phyloP scores from a whole-genome alignment of 2,888 invertebrate species.

The Hirtodrosophila cameraria region DNA sequence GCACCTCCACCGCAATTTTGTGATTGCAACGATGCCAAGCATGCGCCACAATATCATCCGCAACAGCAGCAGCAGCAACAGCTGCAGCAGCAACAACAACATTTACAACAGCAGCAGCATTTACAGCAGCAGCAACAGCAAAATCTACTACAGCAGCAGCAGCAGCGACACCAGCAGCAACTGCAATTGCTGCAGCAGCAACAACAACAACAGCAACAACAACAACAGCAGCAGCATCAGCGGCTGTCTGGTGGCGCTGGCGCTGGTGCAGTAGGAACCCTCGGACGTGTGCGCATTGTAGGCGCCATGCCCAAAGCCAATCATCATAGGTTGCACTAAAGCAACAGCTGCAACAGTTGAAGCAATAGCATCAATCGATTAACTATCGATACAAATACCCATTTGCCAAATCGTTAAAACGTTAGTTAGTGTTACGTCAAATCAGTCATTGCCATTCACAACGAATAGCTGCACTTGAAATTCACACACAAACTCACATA shows the following conservation, averaged over 20 bases:
- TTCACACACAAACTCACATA: conserved; percentile 15
- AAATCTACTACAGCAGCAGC: conserved; percentile 66
- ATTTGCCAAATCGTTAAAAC: conserved; percentile 76
- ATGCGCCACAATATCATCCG: conserved; percentile 74
- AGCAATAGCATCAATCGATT: conserved; percentile 17
- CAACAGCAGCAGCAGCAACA: conserved; percentile 78
- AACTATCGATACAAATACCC: conserved; percentile 52
- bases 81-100: conserved; percentile 61
- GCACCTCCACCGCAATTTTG: conserved; percentile 96
- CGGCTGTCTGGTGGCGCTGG: conserved; percentile 67
- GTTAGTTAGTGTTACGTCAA: conserved; percentile 68
- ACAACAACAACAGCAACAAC: conserved; percentile 63
- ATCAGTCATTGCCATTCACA: conserved; percentile 79
- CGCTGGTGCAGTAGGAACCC: conserved; percentile 75
- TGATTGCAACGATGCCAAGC: conserved; percentile 87
- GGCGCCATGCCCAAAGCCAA: conserved; percentile 91
- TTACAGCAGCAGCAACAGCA: conserved; percentile 51
- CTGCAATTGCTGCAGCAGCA: conserved; percentile 63
- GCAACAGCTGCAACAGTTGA: conserved; percentile 3
- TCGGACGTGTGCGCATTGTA: conserved; percentile 90
- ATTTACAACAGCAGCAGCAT: conserved; percentile 59
- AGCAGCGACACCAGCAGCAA: conserved; percentile 60
- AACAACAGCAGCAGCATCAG: conserved; percentile 73
- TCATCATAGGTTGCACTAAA: conserved; percentile 82
- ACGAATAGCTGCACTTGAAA: conserved; percentile 63